Percentiles rank a stretch among this genome's conserved stretches.
Evolutionary conservation across 2,888 invertebrate species (phyloP).

Genomic region (Pollenia griseotomentosa): DNA sequence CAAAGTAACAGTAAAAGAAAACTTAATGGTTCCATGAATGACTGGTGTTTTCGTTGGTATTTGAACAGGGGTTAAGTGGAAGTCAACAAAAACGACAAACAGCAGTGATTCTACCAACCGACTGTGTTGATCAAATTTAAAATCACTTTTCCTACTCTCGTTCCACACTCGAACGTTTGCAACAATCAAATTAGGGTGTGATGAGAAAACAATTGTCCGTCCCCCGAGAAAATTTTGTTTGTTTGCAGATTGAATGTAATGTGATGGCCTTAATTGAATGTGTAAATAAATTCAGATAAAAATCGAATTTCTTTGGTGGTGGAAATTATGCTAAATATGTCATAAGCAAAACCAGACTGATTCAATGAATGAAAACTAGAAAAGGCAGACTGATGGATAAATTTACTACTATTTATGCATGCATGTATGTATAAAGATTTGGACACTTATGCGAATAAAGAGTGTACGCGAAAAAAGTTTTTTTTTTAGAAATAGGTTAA

Average conservation of each 20-base stretch:
- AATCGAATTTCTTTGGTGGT: constrained; percentile 63
- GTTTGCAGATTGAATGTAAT: constrained; percentile 76
- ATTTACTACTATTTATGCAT: not conserved
- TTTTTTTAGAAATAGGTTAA: not conserved
- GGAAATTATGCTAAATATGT: constrained; percentile 70
- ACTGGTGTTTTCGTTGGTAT: constrained; percentile 68
- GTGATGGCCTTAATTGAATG: constrained; percentile 82
- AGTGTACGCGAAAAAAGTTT: not conserved
- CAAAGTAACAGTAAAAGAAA: constrained; percentile 59
- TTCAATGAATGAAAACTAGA: constrained; percentile 10
- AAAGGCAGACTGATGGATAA: constrained; percentile 36
- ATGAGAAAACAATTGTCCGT: constrained; percentile 83
- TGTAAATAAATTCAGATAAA: constrained; percentile 82
- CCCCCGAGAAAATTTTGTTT: constrained; percentile 82
- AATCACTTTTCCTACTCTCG: constrained; percentile 42
- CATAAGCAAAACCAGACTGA: constrained; percentile 21
- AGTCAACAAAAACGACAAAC: constrained; percentile 78
- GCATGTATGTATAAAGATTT: not conserved
- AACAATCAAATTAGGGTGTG: constrained; percentile 84
- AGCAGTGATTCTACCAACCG: constrained; percentile 8
- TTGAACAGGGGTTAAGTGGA: constrained; percentile 82
- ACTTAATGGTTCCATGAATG: constrained; percentile 74
- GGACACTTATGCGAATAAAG: constrained; percentile 37
- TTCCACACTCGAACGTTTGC: constrained; percentile 48
- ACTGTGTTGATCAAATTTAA: constrained; percentile 60